Conservation (phyloP, 1,140 invertebrate genomes). For the Pseudomyrmex pallidus region DNA sequence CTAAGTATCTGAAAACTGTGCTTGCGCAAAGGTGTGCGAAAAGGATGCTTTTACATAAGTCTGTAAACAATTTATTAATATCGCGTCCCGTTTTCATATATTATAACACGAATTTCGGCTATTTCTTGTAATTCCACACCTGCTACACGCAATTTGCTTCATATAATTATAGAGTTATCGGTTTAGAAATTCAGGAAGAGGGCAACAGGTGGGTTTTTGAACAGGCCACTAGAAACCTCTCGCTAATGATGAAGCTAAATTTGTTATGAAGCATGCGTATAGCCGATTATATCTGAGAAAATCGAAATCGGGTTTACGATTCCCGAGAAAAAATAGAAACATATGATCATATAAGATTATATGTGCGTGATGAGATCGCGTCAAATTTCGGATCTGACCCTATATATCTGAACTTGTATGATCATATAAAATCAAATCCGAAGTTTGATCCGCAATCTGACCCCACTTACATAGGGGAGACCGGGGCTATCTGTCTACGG, state of each 20-base stretch:
- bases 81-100: conserved; percentile 30
- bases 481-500: too few species aligned
- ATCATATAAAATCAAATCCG: too few species aligned
- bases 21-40: neutral
- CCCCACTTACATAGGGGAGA: too few species aligned
- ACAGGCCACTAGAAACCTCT: conserved; percentile 25
- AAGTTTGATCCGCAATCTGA: too few species aligned
- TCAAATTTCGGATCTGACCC: too few species aligned
- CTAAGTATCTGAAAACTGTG: neutral
- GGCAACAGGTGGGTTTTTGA: conserved; percentile 69
- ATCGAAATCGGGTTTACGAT: neutral
- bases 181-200: conserved; percentile 48
- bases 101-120: conserved; percentile 43
- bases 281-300: conserved; percentile 7
- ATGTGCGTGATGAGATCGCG: too few species aligned
- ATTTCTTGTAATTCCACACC: conserved; percentile 37
- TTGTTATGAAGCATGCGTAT: neutral
- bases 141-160: conserved; percentile 51
- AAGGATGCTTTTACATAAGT: neutral
- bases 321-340: too few species aligned
- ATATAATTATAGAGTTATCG: conserved; percentile 65
- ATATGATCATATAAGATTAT: too few species aligned
- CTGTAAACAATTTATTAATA: conserved; percentile 45
- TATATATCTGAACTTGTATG: too few species aligned
- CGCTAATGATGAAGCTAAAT: conserved; percentile 65